A percentile compares a stretch with the other conserved stretches of the same genome.
phyloP scores from a whole-genome alignment of 2,888 invertebrate genomes.

The Hyposoter dolosus region DNA sequence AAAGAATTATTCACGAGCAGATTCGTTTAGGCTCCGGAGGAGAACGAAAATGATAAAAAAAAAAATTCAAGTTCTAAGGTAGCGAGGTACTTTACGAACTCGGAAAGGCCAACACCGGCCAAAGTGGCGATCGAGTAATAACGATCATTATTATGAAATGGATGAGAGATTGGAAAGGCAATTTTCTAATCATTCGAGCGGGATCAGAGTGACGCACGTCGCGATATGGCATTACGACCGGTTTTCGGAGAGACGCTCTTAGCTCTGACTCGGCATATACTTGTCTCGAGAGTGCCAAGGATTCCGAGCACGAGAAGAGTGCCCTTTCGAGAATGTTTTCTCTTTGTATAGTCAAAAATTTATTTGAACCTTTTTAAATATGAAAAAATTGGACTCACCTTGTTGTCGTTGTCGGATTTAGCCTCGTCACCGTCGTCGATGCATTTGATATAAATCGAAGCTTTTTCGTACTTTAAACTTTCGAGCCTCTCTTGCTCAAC shows the following conservation, averaged over 20 bases:
- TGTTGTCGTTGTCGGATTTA: conserved; percentile 74
- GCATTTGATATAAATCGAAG: conserved; percentile 82
- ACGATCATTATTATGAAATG: conserved; percentile 80
- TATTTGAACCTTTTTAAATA: neutral
- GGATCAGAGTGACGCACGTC: conserved; percentile 74
- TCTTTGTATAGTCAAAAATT: neutral
- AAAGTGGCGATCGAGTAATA: conserved; percentile 71
- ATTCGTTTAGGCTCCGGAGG: conserved; percentile 39
- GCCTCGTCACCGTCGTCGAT: conserved; percentile 81
- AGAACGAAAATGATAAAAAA: neutral
- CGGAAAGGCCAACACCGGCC: conserved; percentile 10
- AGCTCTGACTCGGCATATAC: conserved; percentile 72
- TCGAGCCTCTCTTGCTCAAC: conserved; percentile 81
- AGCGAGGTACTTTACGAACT: conserved; percentile 38
- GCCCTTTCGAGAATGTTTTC: neutral
- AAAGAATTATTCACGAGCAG: conserved; percentile 63
- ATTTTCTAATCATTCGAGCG: conserved; percentile 76
- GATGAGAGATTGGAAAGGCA: conserved; percentile 75
- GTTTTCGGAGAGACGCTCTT: conserved; percentile 66
- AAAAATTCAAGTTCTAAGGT: neutral
- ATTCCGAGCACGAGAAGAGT: conserved; percentile 3
- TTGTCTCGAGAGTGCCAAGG: conserved; percentile 21
- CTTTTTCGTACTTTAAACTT: conserved; percentile 82
- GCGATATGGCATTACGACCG: conserved; percentile 64
- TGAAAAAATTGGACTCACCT: conserved; percentile 70